Conservation (phyloP, 2,113 vertebrate species). For the Dolichotis patagonum region DNA sequence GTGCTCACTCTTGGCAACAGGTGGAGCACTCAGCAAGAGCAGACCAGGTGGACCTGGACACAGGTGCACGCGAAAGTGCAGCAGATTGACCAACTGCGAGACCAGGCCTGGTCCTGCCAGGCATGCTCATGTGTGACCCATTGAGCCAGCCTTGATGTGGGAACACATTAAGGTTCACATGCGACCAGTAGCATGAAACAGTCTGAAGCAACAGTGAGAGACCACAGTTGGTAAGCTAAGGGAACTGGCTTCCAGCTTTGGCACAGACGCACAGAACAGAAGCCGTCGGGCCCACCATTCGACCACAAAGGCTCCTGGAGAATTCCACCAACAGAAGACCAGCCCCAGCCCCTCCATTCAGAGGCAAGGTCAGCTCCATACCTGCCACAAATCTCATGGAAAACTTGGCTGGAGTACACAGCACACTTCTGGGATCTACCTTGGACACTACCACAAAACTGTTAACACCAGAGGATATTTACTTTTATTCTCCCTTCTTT, state of each 20-base stretch:
- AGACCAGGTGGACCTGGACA: background rate
- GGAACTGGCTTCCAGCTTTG: background rate
- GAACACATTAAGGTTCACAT: background rate
- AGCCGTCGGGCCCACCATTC: rapidly evolving
- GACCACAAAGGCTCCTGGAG: background rate
- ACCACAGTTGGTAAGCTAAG: background rate
- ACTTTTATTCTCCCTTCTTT: background rate
- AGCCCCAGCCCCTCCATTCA: background rate
- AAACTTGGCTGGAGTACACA: background rate
- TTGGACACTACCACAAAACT: background rate
- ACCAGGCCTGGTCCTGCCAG: background rate
- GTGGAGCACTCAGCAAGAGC: background rate
- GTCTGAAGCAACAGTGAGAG: background rate
- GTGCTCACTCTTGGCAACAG: background rate
- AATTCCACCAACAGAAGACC: background rate
- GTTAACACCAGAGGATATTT: background rate
- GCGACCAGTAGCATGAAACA: background rate
- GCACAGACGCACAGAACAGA: background rate
- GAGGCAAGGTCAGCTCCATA: background rate
- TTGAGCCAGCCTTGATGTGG: background rate
- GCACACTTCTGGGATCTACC: background rate
- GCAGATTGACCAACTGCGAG: background rate
- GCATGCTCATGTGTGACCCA: background rate
- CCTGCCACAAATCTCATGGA: background rate
- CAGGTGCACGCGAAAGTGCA: background rate